Base-by-base conservation (phyloP, 2,113 vertebrate genomes). In the Macaca nemestrina region DNA sequence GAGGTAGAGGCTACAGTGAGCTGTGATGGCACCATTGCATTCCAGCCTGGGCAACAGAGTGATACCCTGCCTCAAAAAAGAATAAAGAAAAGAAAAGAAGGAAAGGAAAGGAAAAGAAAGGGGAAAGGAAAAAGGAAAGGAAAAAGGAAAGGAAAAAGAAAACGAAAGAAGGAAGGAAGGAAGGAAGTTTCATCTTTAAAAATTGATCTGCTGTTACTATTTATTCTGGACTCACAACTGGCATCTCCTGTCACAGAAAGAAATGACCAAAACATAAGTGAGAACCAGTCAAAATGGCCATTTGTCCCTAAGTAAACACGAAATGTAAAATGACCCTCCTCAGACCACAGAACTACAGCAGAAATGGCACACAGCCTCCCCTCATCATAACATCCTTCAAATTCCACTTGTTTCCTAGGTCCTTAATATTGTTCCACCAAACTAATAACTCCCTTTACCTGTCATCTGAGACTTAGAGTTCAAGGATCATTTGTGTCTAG, bases 301-400 rank as follows among this genome's bases (percentile, higher is more conserved):
- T 50, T 40, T 38, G 57, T 87, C 90, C 97, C 85, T 48, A 88
- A 95, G 40, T 45, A 97, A 67, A 57, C 4, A n/a, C 75, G 73
- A 78, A 96, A 97, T 95, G 30, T 70, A 97, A 96, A 98, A 67
- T 0, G 82, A 57, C 48, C 92, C n/a, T 40, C 93, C 76, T 95
- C 30, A 2, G 22, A 52, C 55, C 61, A 50, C 4, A 73, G 43
- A 89, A 32, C 27, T 6, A 4, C 16, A 64, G 23, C 35, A 95
- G 57, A 93, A 59, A 95, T 22, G 48, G 32, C 50, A 72, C 5
- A 20, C 4, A 13, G 27, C 23, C 52, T 27, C 22, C 17, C 20
- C 25, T 35, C 27, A 72, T 80, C 30, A 17, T 12, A 59, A 48
- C 10, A 67, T 38, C 73, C 17, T 96, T 30, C 76, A 82, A 17